Base-by-base conservation (phyloP, 2,797 vertebrate genomes). In the Tapirus indicus region DNA sequence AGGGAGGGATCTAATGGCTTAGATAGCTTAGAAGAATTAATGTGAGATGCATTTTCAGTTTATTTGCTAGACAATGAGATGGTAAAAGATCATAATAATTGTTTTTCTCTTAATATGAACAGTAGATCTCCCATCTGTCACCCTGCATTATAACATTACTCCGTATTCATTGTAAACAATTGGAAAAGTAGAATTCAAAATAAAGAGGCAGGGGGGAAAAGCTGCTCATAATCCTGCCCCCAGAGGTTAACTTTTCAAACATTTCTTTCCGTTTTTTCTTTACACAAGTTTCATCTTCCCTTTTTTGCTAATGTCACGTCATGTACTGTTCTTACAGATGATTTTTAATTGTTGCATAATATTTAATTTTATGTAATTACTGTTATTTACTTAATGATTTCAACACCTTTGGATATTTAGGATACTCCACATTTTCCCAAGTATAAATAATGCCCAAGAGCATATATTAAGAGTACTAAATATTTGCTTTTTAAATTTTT, bases 401-500 rank as follows among this genome's bases (percentile, higher is more conserved):
- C 47, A 71, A 47, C 56, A 93, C 20, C 25, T 85, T 84, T 78
- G 62, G 14, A 75, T 92, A 60, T 94, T 91, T 85, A 93, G 54
- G 25, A 29, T 88, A 94, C 49, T 95, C 41, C 12, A 62, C 17
- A 60, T 72, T 69, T 94, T 27, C 52, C 71, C 41, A 92, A 41
- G 18, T 84, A 66, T 20, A 60, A 93, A 60, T 14, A 84, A 0
- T 92, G 11, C 27, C 96, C n/a, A 78, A 41, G 29, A 86, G 29
- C 92, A 17, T 66, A 64, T 12, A 52, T 88, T 87, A 75, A 56
- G 64, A 79, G 1, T 80, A 75, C 83, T 72, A 91, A 78, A 79
- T 41, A 77, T 69, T 69, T 91, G 20, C 23, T 93, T 95, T 97
- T 94, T 69, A 25, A 95, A 60, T 69, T 92, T 64, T 97, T 95